Base-by-base conservation (phyloP, 2,888 invertebrate species). In the Exephanes ischioxanthus region DNA sequence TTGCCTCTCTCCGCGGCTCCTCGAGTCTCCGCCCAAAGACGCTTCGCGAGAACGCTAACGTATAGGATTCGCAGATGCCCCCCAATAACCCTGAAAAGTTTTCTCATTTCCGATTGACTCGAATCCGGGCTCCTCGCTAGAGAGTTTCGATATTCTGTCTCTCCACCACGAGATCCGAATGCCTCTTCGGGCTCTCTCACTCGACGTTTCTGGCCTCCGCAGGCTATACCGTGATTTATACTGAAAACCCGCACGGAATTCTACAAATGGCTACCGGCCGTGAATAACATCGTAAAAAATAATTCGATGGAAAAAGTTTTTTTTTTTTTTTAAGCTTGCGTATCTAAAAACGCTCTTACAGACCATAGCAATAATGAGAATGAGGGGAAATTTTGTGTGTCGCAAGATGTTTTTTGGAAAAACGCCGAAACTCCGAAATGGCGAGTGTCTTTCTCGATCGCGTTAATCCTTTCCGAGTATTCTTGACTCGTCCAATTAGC, bases 71-170 rank as follows among this genome's bases (percentile, higher is more conserved):
- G 88, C 89, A 85, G 84, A 86, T 77, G 66, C 55, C 70, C 80
- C 45, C 55, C 53, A 33, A 61, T 80, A 80, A 84, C 84, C 86
- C 86, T 71, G 85, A 80, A 92, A 88, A 92, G 91, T 92, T 92
- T 91, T 89, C 92, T 92, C 91, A 91, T 92, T 92, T 91, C 91
- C 92, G 92, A 92, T 92, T 90, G 90, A 90, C 89, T 90, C 86
- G 84, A 88, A 87, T 88, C 83, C 81, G 82, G 30, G n/a, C 63
- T 63, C 63, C 63, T 33, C 7, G 63, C 68, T 80, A 61, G 63
- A 86, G 84, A 85, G 80, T 78, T 55, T 79, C 84, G 81, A 87
- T 68, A 53, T 68, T 82, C 63, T 68, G 58, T 61, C 71, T 55
- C 68, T 26, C 45, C 53, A 55, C n/a, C 41, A 75, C 58, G 76